phyloP scores from a whole-genome alignment of 2,888 invertebrate species.

The Phortica okadai region DNA sequence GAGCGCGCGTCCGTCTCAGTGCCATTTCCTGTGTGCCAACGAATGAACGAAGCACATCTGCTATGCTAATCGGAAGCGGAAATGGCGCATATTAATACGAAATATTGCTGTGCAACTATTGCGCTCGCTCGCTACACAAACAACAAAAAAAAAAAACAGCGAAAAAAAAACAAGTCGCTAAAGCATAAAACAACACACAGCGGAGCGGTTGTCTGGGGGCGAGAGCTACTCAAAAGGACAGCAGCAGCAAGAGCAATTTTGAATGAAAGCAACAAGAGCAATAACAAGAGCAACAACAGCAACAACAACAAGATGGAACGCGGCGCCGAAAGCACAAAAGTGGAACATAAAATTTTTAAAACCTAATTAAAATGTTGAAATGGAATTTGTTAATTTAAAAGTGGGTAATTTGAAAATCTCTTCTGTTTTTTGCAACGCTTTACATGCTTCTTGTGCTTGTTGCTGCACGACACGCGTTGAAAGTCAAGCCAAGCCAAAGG shows the following conservation, averaged over 20 bases:
- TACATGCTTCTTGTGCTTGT: not conserved
- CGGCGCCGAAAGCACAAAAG: conserved; percentile 14
- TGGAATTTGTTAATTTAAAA: conserved; percentile 71
- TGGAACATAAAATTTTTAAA: conserved; percentile 66
- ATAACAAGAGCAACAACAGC: not conserved
- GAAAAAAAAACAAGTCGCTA: conserved; percentile 7
- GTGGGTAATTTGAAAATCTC: conserved; percentile 59
- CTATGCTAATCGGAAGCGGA: conserved; percentile 72
- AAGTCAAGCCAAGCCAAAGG: not conserved
- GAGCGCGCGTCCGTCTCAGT: conserved; percentile 27
- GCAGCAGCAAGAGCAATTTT: conserved; percentile 8
- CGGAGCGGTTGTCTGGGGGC: conserved; percentile 22
- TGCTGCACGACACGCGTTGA: not conserved
- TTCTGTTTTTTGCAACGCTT: conserved; percentile 39
- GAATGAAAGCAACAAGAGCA: conserved; percentile 23
- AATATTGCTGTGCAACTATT: conserved; percentile 57
- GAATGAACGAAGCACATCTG: conserved; percentile 52
- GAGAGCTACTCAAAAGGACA: conserved; percentile 1
- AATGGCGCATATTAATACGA: conserved; percentile 71
- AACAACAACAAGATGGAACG: not conserved
- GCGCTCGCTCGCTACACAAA: conserved; percentile 43
- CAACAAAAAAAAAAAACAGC: conserved; percentile 35
- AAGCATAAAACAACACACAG: conserved; percentile 25
- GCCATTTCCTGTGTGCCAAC: conserved; percentile 61
- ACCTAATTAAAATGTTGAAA: conserved; percentile 72